Evolutionary conservation across 1,140 invertebrate species (phyloP), one percentile per base, ranked within the genome.

Genomic region (Drosophila virilis): DNA sequence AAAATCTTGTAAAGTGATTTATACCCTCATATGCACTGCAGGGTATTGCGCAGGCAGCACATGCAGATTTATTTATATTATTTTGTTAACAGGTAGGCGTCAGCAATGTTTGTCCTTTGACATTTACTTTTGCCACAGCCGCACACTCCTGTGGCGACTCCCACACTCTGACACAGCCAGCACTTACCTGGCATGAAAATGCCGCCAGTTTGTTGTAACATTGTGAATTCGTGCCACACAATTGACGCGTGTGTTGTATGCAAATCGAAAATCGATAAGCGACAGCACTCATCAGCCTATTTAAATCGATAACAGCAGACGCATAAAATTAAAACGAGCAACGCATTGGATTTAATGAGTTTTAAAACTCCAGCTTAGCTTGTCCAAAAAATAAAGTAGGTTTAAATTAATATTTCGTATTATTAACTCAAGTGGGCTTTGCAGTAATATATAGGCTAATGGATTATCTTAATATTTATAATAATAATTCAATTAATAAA

Each of bases 211-310:
- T 58, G 37, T 52, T 38, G 54, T 38, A 62, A 64, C 65, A 52
- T 65, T 84, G 85, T 85, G 57, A 74, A 74, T 85, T 60, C 45
- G 70, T 51, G 46, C 13, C 79, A 45, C 74, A 75, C 75, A 75
- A 46, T 52, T 65, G 52, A 58, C 51, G 40, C 61, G 59, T 51
- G 50, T 55, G 37, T 46, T 46, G 73, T 59, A 64, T 59, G 40
- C 37, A 84, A 84, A 85, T 85, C 74, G 78, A 85, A 74, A 85
- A 86, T 85, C 82, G 70, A 85, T 85, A 81, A 69, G 22, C 50
- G 77, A 64, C 55, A 33, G 58, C 10, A 22, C 46, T 45, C 55
- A 55, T 46, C 42, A 54, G 48, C 37, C 12, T 35, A 35, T 7
- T 48, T 62, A 10, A 72, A 66, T 71, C 42, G 40, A 75, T 66